These are phyloP conservation scores for Phyto melanocephala DNA, from an alignment of 2,888 invertebrate genomes.

Conservation along the genomic window DNA sequence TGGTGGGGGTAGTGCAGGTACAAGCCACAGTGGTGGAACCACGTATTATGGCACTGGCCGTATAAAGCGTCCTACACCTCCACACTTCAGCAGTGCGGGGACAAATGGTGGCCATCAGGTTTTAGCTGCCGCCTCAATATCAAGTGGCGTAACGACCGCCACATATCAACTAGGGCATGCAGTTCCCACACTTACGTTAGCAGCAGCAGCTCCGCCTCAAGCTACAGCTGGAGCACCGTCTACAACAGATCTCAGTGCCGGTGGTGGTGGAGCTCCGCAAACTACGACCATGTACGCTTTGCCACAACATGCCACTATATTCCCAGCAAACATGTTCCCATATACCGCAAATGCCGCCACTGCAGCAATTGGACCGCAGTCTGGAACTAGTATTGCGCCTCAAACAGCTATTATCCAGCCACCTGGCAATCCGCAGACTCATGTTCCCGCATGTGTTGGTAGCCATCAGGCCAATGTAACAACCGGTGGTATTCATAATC, in stretches of 20 bases:
- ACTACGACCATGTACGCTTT: slow-evolving; percentile 76
- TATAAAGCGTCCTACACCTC: slow-evolving; percentile 74
- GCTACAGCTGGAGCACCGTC: slow-evolving; percentile 69
- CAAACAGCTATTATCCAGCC: slow-evolving; percentile 62
- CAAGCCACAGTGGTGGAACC: slow-evolving; percentile 66
- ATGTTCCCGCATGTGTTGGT: slow-evolving; percentile 56
- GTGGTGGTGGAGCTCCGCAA: slow-evolving; percentile 67
- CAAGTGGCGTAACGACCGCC: slow-evolving; percentile 70
- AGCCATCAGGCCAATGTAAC: slow-evolving; percentile 43
- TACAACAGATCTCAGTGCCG: slow-evolving; percentile 72
- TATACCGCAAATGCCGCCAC: slow-evolving; percentile 72
- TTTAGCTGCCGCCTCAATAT: slow-evolving; percentile 61
- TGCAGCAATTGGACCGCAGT: slow-evolving; percentile 67
- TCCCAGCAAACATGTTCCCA: slow-evolving; percentile 78
- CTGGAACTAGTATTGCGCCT: slow-evolving; percentile 67
- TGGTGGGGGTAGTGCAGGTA: slow-evolving; percentile 54
- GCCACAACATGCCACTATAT: slow-evolving; percentile 77
- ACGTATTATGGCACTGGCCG: slow-evolving; percentile 70
- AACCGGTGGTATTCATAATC: slow-evolving; percentile 70
- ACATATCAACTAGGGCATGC: slow-evolving; percentile 75
- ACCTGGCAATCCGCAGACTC: slow-evolving; percentile 62
- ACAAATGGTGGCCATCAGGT: slow-evolving; percentile 62
- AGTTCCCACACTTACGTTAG: slow-evolving; percentile 73
- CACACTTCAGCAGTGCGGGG: slow-evolving; percentile 68
- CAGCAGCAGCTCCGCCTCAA: slow-evolving; percentile 67